Evolutionary conservation across 2,113 vertebrate genomes (phyloP).

Genomic region (Sinocyclocheilus anshuiensis): DNA sequence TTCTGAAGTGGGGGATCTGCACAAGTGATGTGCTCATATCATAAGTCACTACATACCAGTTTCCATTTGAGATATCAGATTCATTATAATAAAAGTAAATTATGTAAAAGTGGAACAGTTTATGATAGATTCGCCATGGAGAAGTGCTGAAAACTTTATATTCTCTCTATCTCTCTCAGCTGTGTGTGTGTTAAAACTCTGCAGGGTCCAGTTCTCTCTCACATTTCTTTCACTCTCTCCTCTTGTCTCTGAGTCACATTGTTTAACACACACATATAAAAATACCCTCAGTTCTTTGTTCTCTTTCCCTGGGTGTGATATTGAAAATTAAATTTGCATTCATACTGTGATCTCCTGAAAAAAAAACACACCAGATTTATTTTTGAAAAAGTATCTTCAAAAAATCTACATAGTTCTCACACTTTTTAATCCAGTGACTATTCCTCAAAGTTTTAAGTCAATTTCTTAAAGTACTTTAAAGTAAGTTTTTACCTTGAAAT

Average conservation of each 20-base stretch:
- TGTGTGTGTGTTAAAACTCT: conserved; percentile 6
- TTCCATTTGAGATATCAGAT: conserved; percentile 29
- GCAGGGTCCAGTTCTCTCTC: neutral
- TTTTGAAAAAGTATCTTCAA: too few relatives aligned
- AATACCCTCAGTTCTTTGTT: neutral
- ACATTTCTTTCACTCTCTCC: neutral
- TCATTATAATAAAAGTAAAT: neutral
- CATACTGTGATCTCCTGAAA: neutral
- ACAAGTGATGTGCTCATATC: conserved; percentile 31
- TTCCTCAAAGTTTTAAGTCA: too few relatives aligned
- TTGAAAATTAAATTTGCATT: neutral
- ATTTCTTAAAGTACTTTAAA: too few relatives aligned
- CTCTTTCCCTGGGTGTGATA: neutral
- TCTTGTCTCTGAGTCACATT: neutral
- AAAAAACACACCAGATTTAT: neutral
- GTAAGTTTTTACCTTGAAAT: neutral
- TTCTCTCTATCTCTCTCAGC: neutral
- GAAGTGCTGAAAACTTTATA: neutral
- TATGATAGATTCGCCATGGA: neutral
- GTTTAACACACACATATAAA: conserved; percentile 1
- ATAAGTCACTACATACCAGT: conserved; percentile 50
- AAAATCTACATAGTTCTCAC: neutral
- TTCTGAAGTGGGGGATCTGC: conserved; percentile 48
- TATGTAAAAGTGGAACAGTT: neutral
- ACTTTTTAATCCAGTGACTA: neutral